phyloP scores from a whole-genome alignment of 2,113 vertebrate species.

The Cryptotis parvus region DNA sequence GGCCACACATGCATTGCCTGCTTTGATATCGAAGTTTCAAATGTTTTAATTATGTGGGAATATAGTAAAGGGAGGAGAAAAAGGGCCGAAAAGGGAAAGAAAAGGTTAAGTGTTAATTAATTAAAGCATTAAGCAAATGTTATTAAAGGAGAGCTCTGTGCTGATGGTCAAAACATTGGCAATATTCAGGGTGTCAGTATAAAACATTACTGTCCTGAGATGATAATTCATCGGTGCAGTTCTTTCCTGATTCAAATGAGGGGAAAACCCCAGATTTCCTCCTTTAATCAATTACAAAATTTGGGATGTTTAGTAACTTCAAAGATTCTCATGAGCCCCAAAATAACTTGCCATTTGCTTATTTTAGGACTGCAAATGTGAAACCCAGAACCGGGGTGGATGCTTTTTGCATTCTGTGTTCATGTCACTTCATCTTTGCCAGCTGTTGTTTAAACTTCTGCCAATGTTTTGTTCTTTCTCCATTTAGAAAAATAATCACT shows the following conservation, averaged over 20 bases:
- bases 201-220: slow-evolving; percentile 23
- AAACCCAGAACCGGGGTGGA: slow-evolving; percentile 48
- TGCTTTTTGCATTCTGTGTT: slow-evolving; percentile 14
- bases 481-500: slow-evolving; percentile 85
- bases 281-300: slow-evolving; percentile 56
- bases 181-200: slow-evolving; percentile 66
- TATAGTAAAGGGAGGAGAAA: slow-evolving; percentile 88
- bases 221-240: not conserved
- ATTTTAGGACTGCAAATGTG: slow-evolving; percentile 18
- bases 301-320: slow-evolving; percentile 64
- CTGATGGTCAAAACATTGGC: slow-evolving; percentile 89
- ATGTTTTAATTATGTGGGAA: slow-evolving; percentile 84
- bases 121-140: slow-evolving; percentile 92
- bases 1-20: slow-evolving; percentile 99
- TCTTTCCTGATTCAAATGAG: slow-evolving; percentile 19
- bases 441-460: slow-evolving; percentile 81
- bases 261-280: slow-evolving; percentile 4
- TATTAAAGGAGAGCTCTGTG: slow-evolving; percentile 89
- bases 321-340: slow-evolving; percentile 65
- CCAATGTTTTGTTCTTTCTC: slow-evolving; percentile 91
- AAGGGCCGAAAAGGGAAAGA: slow-evolving; percentile 93
- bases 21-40: slow-evolving; percentile 92
- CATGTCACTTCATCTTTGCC: slow-evolving; percentile 46
- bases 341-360: slow-evolving; percentile 51
- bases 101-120: slow-evolving; percentile 94